These are phyloP conservation scores for Micromesistius poutassou DNA, from an alignment of 2,797 vertebrate genomes.

Conservation along the genomic window DNA sequence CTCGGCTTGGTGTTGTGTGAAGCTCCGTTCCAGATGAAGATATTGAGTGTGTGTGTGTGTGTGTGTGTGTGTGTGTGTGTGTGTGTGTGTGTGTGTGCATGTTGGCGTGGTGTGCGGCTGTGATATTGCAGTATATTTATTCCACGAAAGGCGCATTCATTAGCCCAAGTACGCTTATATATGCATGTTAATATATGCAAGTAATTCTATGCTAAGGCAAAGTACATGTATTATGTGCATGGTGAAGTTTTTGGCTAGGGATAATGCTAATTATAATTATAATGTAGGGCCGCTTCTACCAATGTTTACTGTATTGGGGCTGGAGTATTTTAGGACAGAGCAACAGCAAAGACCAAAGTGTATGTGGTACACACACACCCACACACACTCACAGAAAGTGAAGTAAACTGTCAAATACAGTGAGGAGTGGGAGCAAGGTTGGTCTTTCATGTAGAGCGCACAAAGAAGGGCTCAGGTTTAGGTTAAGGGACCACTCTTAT, in stretches of 20 bases:
- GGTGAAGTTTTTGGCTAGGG: too few species aligned
- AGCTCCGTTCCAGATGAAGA: too few species aligned
- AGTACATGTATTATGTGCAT: too few species aligned
- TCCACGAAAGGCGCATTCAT: too few species aligned
- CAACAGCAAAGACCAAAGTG: conserved; percentile 11
- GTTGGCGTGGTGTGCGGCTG: not conserved
- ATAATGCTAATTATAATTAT: too few species aligned
- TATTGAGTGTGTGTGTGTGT: not conserved
- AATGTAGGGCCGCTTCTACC: not conserved
- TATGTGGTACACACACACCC: conserved; percentile 1
- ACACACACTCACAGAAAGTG: conserved; percentile 30
- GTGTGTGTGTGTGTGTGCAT: not conserved
- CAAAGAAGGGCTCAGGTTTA: conserved; percentile 51
- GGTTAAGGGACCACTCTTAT: conserved; percentile 16
- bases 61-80: not conserved
- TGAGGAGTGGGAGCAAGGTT: conserved; percentile 41
- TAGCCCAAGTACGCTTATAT: too few species aligned
- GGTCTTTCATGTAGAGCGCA: conserved; percentile 43
- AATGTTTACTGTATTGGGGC: not conserved
- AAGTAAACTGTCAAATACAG: conserved; percentile 41
- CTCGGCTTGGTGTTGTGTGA: too few species aligned
- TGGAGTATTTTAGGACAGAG: not conserved
- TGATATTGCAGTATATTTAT: not conserved
- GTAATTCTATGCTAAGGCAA: too few species aligned
- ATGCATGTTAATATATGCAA: too few species aligned